Evolutionary conservation across 2,113 vertebrate genomes (phyloP), one percentile per base, ranked within the genome.

Genomic region (Gambusia affinis): DNA sequence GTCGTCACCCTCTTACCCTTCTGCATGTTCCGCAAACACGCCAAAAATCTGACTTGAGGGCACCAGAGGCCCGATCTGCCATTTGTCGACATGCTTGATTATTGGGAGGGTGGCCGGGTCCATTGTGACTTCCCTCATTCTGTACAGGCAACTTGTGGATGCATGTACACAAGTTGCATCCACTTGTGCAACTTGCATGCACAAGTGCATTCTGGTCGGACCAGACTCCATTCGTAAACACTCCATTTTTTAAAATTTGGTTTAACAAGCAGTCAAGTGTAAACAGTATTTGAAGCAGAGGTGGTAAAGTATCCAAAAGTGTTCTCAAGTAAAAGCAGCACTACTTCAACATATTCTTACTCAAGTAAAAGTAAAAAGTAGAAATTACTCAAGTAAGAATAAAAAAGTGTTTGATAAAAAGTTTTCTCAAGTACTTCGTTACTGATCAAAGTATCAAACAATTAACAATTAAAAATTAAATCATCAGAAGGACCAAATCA

Each of bases 11-110:
- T 88, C 81, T 79, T 85, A 80, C 68, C 83, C 86, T 90, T 75
- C 81, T 80, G 82, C 81, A 24, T 93, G 87, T 86, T 91, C 80
- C 78, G 66, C 88, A 87, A 90, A 87, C 88, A 89, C 85, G 87
- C 86, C 79, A 71, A n/a, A n/a, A n/a, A n/a, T n/a, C n/a, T n/a
- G 86, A 74, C 79, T 86, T 85, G 77, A 89, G 89, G 84, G 83
- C 89, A 85, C 54, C 29, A 1, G 75, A 83, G 79, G 80, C 80
- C 78, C 44, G 30, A 14, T 5, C 72, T 70, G 71, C 75, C 78
- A 64, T 83, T 85, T 85, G 72, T 79, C 65, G 8, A 83, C 83
- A 79, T 76, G 85, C 70, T 70, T 73, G 73, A 80, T 75, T 73
- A n/a, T 57, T n/a, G 19, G 60, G 64, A 63, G 75, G 80, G 79